Evolutionary conservation across 2,888 invertebrate species (phyloP).

Genomic region (Digitonthophagus gazella): DNA sequence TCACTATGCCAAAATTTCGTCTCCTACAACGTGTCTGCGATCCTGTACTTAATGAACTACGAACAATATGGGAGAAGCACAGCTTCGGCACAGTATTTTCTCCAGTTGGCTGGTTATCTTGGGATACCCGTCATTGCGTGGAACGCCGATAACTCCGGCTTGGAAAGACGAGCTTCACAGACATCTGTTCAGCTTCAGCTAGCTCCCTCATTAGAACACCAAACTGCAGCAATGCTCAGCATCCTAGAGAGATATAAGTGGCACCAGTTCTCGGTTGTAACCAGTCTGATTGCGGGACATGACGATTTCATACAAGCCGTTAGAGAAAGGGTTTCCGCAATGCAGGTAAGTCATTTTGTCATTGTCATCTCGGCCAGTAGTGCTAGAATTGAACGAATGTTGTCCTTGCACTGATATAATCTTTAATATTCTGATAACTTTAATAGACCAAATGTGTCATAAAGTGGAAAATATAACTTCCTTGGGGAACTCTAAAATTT

Average conservation of each 20-base stretch:
- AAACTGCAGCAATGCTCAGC: constrained; percentile 93
- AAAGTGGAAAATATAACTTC: too few relatives aligned
- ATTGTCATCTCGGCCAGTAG: too few relatives aligned
- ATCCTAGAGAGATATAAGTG: constrained; percentile 94
- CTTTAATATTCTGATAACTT: neutral
- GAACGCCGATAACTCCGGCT: constrained; percentile 96
- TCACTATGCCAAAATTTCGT: constrained; percentile 88
- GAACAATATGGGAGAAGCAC: constrained; percentile 92
- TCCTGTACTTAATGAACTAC: constrained; percentile 93
- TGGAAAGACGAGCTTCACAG: constrained; percentile 71
- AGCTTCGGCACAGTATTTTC: constrained; percentile 90
- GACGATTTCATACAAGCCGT: constrained; percentile 95
- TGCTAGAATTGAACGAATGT: too few relatives aligned
- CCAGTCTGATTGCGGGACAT: constrained; percentile 90
- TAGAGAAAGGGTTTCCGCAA: constrained; percentile 79
- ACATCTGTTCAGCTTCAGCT: constrained; percentile 88
- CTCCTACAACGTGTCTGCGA: constrained; percentile 85
- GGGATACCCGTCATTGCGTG: constrained; percentile 96
- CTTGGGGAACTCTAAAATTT: too few relatives aligned
- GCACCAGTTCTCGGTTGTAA: constrained; percentile 94
- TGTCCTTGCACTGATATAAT: too few relatives aligned
- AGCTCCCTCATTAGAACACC: constrained; percentile 95
- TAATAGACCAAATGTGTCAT: neutral
- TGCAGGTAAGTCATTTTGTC: constrained; percentile 58
- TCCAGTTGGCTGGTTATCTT: constrained; percentile 89